Evolutionary conservation across 1,140 invertebrate genomes (phyloP).

Genomic region (Drosophila parvula): DNA sequence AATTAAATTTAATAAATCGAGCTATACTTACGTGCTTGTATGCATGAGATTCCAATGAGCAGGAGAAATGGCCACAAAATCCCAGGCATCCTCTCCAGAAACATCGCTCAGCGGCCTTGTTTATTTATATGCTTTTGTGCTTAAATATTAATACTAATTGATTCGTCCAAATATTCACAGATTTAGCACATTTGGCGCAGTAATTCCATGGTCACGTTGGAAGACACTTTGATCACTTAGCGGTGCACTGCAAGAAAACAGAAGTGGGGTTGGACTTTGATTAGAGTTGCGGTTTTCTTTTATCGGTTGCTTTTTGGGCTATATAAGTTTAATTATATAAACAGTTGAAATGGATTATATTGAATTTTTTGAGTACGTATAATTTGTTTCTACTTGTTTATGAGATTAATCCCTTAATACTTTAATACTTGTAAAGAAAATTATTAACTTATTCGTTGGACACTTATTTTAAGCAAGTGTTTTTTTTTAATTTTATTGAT

Average conservation of each 20-base stretch:
- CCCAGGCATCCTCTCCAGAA: background rate
- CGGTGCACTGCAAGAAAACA: slow-evolving; percentile 33
- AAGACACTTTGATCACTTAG: slow-evolving; percentile 39
- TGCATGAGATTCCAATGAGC: slow-evolving; percentile 26
- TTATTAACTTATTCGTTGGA: background rate
- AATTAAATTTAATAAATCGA: background rate
- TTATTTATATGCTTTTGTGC: slow-evolving; percentile 7
- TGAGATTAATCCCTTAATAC: background rate
- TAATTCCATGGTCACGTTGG: slow-evolving; percentile 46
- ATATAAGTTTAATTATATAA: background rate
- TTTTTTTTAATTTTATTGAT: background rate
- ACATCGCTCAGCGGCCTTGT: slow-evolving; percentile 4
- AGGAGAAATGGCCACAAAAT: slow-evolving; percentile 1
- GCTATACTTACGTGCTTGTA: slow-evolving; percentile 36
- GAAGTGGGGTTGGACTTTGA: background rate
- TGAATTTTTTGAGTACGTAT: background rate
- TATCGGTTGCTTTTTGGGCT: background rate
- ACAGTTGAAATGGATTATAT: background rate
- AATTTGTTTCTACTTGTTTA: no score
- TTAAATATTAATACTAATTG: slow-evolving; percentile 28
- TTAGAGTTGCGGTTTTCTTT: slow-evolving; percentile 1
- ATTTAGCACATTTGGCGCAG: slow-evolving; percentile 39
- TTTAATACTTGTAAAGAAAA: background rate
- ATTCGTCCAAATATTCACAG: slow-evolving; percentile 31
- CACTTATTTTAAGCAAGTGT: background rate